Percentiles rank a stretch among this genome's conserved stretches.
phyloP scores from a whole-genome alignment of 2,888 invertebrate genomes.

The Axea sp. region DNA sequence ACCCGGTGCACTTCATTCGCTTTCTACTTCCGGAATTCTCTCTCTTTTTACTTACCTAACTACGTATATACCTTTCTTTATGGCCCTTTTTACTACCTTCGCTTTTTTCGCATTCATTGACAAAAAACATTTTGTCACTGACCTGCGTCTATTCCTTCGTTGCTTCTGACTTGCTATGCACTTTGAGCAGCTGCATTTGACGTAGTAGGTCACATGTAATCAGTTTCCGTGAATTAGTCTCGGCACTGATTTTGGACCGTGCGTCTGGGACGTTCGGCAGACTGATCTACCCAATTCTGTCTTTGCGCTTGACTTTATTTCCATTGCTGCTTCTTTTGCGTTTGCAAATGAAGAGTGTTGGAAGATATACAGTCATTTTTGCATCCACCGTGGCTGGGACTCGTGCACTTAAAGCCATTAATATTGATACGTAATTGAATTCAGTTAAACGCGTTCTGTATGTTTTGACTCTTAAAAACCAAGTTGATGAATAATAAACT shows the following conservation, averaged over 20 bases:
- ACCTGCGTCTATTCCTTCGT: too few relatives aligned
- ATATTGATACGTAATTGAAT: too few relatives aligned
- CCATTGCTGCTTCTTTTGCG: too few relatives aligned
- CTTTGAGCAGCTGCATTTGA: conserved; percentile 45
- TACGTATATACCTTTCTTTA: too few relatives aligned
- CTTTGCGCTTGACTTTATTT: neutral
- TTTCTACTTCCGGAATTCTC: conserved; percentile 44
- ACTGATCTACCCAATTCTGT: neutral
- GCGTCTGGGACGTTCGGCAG: conserved; percentile 13
- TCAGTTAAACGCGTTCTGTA: too few relatives aligned
- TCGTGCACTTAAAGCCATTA: too few relatives aligned
- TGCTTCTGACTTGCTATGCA: conserved; percentile 40
- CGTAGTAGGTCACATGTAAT: conserved; percentile 47
- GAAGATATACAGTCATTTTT: too few relatives aligned
- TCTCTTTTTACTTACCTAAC: too few relatives aligned
- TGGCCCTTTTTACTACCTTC: neutral
- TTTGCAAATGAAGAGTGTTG: too few relatives aligned
- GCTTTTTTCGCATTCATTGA: conserved; percentile 43
- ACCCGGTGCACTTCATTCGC: conserved; percentile 37
- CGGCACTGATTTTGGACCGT: conserved; percentile 29
- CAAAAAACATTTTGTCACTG: conserved; percentile 59
- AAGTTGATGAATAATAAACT: too few relatives aligned
- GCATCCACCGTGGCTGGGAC: too few relatives aligned
- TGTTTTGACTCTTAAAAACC: too few relatives aligned
- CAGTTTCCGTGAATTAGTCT: conserved; percentile 43